Conservation (phyloP, 2,888 invertebrate genomes). For the Aphodius sticticus region DNA sequence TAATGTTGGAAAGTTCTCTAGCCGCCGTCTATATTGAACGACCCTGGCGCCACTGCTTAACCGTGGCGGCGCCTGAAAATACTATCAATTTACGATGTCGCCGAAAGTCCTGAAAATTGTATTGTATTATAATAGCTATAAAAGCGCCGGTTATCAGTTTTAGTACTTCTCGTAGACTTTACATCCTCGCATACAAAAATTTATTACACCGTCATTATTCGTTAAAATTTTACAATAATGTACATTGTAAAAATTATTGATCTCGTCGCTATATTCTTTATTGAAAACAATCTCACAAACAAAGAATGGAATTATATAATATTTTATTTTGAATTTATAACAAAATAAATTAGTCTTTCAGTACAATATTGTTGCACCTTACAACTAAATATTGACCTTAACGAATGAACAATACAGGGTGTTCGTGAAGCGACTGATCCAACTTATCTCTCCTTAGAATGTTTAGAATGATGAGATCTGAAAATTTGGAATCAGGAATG, state of each 20-base stretch:
- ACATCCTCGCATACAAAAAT: background rate
- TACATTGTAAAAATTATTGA: background rate
- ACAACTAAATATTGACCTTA: no score
- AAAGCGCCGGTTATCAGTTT: conserved; percentile 23
- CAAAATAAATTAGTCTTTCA: no score
- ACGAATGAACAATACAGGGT: no score
- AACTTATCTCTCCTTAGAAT: no score
- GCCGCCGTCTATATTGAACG: conserved; percentile 53
- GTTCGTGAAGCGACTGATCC: no score
- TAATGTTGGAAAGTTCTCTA: conserved; percentile 49
- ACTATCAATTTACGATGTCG: conserved; percentile 53
- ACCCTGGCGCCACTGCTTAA: conserved; percentile 52
- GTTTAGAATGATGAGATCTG: no score
- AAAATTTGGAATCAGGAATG: no score
- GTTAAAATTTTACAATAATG: background rate
- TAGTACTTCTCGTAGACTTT: background rate
- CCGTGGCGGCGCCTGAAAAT: conserved; percentile 51
- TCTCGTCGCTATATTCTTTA: background rate
- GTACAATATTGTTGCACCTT: no score
- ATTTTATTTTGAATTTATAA: no score
- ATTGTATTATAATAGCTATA: conserved; percentile 41
- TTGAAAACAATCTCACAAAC: no score
- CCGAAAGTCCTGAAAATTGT: conserved; percentile 47
- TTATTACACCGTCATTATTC: background rate
- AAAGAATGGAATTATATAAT: background rate